phyloP scores from a whole-genome alignment of 1,140 invertebrate genomes.

The Diachasma alloeum region DNA sequence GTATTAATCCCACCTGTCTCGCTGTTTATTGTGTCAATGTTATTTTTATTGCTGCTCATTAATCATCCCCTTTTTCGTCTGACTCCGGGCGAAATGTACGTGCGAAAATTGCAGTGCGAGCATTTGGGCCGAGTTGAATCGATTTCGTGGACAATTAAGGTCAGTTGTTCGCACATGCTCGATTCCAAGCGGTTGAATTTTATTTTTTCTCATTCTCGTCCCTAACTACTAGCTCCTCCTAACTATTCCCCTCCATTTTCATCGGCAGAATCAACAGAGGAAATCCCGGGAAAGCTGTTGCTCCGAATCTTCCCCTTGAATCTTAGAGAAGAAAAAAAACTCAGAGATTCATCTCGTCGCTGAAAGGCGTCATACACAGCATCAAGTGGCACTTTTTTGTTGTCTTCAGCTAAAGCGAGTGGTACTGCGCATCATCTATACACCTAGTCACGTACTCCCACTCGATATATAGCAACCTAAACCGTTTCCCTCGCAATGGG shows the following conservation, averaged over 20 bases:
- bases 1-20: constrained; percentile 51
- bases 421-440: background rate
- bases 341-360: background rate
- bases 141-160: constrained; percentile 2
- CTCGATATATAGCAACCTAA: background rate
- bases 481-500: background rate
- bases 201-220: background rate
- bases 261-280: background rate
- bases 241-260: background rate
- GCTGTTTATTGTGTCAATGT: constrained; percentile 12
- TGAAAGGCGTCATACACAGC: background rate
- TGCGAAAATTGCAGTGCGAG: background rate
- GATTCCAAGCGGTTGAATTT: background rate
- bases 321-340: background rate
- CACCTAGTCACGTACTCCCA: background rate
- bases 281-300: background rate
- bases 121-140: background rate
- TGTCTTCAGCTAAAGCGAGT: background rate
- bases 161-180: constrained; percentile 9
- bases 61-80: background rate
- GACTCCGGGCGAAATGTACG: background rate
- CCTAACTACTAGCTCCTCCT: background rate
- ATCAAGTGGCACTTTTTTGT: background rate
- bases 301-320: background rate
- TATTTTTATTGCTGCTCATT: constrained; percentile 33